These are phyloP conservation scores for Phoxinus dragarum DNA, from an alignment of 2,797 vertebrate species.

Conservation along the genomic window DNA sequence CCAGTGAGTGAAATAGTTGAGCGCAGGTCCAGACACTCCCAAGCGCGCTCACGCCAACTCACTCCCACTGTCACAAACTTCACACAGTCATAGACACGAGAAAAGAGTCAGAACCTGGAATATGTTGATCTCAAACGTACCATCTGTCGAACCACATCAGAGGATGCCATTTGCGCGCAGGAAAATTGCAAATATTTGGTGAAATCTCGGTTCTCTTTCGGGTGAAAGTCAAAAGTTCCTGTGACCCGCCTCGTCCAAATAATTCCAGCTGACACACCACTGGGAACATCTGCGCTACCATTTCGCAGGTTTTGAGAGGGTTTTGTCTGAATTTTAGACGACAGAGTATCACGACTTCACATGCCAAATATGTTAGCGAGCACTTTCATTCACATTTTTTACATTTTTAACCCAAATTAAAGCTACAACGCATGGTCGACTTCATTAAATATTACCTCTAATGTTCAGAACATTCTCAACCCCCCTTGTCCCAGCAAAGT, in stretches of 20 bases:
- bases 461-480: background rate
- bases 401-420: conserved; percentile 9
- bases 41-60: conserved; percentile 44
- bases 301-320: background rate
- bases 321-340: too few relatives aligned
- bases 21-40: conserved; percentile 36
- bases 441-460: background rate
- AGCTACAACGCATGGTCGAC: conserved; percentile 4
- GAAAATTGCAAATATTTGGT: background rate
- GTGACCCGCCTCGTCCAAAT: conserved; percentile 29
- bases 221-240: conserved; percentile 25
- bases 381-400: accelerated
- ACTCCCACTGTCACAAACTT: conserved; percentile 27
- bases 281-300: conserved; percentile 21
- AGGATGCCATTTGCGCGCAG: conserved; percentile 36
- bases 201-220: background rate
- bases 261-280: conserved; percentile 35
- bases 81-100: background rate
- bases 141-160: conserved; percentile 43
- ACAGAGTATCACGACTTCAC: background rate
- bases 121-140: background rate
- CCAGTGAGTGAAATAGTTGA: conserved; percentile 8
- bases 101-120: background rate
- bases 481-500: conserved; percentile 33
- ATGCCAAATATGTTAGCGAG: accelerated